Evolutionary conservation across 2,888 invertebrate species (phyloP), one percentile per base, ranked within the genome.

Genomic region (Temnothorax unifasciatus): DNA sequence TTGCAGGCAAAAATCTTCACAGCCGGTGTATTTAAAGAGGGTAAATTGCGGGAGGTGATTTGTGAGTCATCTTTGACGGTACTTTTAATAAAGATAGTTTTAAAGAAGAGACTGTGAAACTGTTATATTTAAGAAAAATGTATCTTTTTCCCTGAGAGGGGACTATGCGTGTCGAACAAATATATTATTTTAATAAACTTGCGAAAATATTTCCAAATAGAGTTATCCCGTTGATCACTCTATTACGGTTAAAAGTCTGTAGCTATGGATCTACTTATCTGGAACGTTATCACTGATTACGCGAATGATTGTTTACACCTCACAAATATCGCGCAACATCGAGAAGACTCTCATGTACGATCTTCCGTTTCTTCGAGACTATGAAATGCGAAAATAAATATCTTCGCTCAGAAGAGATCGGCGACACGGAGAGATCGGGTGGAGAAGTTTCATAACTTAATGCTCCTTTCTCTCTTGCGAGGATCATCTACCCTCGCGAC

Each of bases 391-490:
- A 47, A 79, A 79, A 71, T 79, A 79, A 79, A 69, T 73, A 61
- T 71, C 47, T 38, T 47, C 8, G 57, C 21, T 41, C 4, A 38
- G 47, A 21, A 61, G 38, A 25, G 38, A 71, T 79, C 59, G 38
- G 47, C 29, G 54, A 44, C 52, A 34, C 34, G 38, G 1, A 9
- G 71, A 79, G 34, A 69, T 79, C 77, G 47, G 57, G 18, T 77
- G n/a, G 44, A 18, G 73, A 73, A 81, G 73, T 81, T 61, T 59
- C 81, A 66, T 81, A 57, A 47, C 75, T 77, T 64, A 69, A 77
- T 76, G 63, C 71, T 54, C n/a, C 66, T 66, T 18, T 21, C 69
- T 71, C 59, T 61, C 63, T 84, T 44, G 50, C 73, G 76, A 76
- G 69, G 57, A 68, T 76, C 66, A 64, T 47, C 47, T 47, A 8